Evolutionary conservation across 2,888 invertebrate species (phyloP).

Genomic region (Parnassius apollo): DNA sequence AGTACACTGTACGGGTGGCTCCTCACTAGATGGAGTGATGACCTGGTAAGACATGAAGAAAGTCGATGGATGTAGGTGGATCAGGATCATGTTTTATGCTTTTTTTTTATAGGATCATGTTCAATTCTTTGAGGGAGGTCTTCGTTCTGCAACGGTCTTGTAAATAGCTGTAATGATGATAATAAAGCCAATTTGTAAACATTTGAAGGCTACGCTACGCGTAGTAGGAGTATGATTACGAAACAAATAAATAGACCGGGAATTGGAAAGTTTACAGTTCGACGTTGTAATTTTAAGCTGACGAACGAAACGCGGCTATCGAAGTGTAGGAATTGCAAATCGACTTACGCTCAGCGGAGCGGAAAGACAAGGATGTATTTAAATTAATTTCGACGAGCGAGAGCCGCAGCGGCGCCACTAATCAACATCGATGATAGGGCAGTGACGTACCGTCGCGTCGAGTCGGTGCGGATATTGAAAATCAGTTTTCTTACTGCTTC

Average conservation of each 20-base stretch:
- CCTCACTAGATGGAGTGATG: too few relatives aligned
- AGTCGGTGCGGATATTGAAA: slow-evolving; percentile 6
- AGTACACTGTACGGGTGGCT: too few relatives aligned
- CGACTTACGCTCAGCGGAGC: slow-evolving; percentile 62
- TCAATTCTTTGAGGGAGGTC: too few relatives aligned
- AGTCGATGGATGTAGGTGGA: too few relatives aligned
- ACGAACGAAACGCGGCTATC: slow-evolving; percentile 61
- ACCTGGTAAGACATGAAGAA: too few relatives aligned
- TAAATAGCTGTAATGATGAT: too few relatives aligned
- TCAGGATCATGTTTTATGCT: too few relatives aligned
- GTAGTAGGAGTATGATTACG: slow-evolving; percentile 42
- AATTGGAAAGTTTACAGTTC: slow-evolving; percentile 51
- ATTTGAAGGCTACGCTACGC: slow-evolving; percentile 29
- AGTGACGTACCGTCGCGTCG: slow-evolving; percentile 1
- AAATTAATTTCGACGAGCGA: slow-evolving; percentile 63
- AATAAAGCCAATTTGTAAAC: neutral
- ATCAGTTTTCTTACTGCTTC: slow-evolving; percentile 1
- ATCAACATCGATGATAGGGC: slow-evolving; percentile 35
- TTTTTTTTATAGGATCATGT: too few relatives aligned
- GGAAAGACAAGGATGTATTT: slow-evolving; percentile 73
- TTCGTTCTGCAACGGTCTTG: too few relatives aligned
- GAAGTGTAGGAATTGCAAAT: slow-evolving; percentile 69
- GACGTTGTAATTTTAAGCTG: slow-evolving; percentile 64
- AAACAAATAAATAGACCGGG: slow-evolving; percentile 51
- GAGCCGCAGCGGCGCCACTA: slow-evolving; percentile 36